Evolutionary conservation across 53 echinoderm and acorn worm species (phyloP).

Genomic region (Patiria pectinifera): DNA sequence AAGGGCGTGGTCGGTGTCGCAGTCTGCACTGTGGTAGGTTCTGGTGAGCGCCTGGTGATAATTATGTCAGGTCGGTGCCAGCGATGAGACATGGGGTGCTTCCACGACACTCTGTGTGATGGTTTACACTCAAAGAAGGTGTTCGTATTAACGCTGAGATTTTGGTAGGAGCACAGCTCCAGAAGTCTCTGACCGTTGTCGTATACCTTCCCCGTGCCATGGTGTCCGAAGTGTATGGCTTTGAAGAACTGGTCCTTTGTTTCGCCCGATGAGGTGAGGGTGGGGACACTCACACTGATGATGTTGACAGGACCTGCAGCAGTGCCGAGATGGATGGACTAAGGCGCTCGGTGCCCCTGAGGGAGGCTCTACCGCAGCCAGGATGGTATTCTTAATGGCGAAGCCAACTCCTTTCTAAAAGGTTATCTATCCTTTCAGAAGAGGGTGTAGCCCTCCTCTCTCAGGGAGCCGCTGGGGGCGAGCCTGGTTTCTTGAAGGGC

Average conservation of each 20-base stretch:
- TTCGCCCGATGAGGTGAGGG: constrained; percentile 21
- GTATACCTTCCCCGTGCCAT: constrained; percentile 53
- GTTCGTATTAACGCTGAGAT: constrained; percentile 64
- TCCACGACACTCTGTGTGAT: constrained; percentile 42
- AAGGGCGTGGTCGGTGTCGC: constrained; percentile 58
- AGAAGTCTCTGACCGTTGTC: constrained; percentile 55
- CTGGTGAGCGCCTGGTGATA: constrained; percentile 30
- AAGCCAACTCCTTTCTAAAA: constrained; percentile 32
- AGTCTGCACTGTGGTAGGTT: constrained; percentile 17
- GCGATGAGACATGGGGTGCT: constrained; percentile 44
- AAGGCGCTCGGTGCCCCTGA: constrained; percentile 16
- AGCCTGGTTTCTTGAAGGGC: constrained; percentile 55
- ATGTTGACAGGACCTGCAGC: constrained; percentile 38
- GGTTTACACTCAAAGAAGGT: constrained; percentile 40
- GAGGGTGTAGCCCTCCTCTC: constrained; percentile 54
- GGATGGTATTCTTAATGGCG: constrained; percentile 42
- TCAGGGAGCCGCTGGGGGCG: not conserved
- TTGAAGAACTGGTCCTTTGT: constrained; percentile 60
- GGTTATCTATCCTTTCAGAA: constrained; percentile 36
- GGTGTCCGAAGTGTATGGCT: constrained; percentile 54
- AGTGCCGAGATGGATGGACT: not conserved
- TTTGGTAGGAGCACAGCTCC: constrained; percentile 50
- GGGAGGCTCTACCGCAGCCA: constrained; percentile 18
- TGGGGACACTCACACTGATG: constrained; percentile 56
- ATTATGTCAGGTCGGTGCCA: constrained; percentile 64